phyloP scores from a whole-genome alignment of 2,797 vertebrate species.

The Alfaro cultratus region DNA sequence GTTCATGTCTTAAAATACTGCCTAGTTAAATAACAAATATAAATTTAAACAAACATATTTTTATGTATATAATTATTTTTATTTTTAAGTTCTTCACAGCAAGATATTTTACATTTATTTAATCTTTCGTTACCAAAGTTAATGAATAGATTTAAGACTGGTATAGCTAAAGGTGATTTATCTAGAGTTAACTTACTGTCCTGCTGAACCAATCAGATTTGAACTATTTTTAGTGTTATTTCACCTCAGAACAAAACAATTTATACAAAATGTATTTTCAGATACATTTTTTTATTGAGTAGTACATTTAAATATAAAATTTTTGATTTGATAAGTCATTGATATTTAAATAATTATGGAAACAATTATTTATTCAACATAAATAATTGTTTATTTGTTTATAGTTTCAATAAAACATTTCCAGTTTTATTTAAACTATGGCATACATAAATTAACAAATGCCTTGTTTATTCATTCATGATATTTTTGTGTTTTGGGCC shows the following conservation, averaged over 20 bases:
- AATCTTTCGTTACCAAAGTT: background rate
- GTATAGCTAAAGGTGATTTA: background rate
- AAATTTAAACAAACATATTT: background rate
- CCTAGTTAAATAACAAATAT: background rate
- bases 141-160: background rate
- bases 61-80: background rate
- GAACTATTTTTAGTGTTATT: background rate
- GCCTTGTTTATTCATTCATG: background rate
- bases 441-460: background rate
- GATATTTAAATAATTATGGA: background rate
- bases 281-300: background rate
- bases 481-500: background rate
- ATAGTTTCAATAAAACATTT: no score
- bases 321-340: background rate
- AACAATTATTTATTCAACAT: background rate
- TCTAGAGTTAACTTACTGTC: background rate
- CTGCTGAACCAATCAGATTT: background rate
- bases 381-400: no score
- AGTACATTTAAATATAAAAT: background rate
- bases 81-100: background rate
- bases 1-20: background rate
- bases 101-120: background rate
- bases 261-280: background rate
- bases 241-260: background rate
- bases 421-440: background rate